These are phyloP conservation scores for Prunella himalayana DNA, from an alignment of 2,113 vertebrate species.

Conservation along the genomic window DNA sequence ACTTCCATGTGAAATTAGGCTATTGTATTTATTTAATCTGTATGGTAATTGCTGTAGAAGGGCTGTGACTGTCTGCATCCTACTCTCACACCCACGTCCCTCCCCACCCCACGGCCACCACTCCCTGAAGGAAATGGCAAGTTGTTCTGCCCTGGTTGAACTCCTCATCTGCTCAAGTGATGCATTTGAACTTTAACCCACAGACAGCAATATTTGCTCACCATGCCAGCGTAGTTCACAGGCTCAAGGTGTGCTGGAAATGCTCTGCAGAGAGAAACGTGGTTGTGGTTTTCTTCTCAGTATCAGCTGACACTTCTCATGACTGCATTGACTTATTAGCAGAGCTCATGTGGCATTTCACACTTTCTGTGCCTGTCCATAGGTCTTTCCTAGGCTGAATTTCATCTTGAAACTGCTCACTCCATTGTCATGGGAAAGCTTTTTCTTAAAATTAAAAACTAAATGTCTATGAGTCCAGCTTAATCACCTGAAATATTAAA, in stretches of 20 bases:
- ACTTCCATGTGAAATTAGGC: slow-evolving; percentile 30
- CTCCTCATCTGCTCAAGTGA: slow-evolving; percentile 1
- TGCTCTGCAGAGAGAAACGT: neutral
- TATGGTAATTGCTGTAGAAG: neutral
- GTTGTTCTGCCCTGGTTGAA: neutral
- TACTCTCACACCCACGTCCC: slow-evolving; percentile 2
- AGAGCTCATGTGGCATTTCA: neutral
- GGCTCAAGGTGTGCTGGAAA: neutral
- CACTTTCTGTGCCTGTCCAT: neutral
- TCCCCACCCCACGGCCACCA: neutral
- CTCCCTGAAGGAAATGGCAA: neutral
- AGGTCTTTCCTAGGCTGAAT: neutral
- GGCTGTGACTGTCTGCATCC: slow-evolving; percentile 27
- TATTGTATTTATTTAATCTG: slow-evolving; percentile 53
- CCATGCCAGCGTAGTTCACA: neutral
- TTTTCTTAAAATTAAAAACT: neutral
- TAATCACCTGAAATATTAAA: neutral
- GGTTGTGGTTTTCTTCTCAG: neutral
- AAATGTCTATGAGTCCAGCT: neutral
- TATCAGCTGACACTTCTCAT: neutral
- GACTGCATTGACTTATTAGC: neutral
- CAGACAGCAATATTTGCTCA: slow-evolving; percentile 39
- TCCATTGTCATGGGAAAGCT: neutral
- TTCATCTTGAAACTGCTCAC: neutral
- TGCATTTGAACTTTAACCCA: slow-evolving; percentile 62